Conservation (phyloP, 2,888 invertebrate species). For the Salticus scenicus region DNA sequence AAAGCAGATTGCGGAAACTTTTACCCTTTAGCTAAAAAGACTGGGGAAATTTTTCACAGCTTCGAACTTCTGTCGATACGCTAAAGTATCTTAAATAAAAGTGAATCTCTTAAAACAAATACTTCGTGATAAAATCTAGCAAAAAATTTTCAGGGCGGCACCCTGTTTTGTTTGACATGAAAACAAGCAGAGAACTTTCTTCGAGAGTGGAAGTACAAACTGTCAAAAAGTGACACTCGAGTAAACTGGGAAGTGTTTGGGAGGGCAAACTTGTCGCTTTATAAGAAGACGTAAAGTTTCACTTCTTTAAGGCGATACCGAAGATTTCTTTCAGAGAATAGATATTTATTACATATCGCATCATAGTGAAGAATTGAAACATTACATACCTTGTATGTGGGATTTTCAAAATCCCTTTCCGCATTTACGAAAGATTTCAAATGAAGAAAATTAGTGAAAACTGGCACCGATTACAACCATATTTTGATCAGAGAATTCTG, state of each 20-base stretch:
- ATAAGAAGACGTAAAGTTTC: not conserved
- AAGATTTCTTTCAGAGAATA: not conserved
- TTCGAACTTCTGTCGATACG: conserved; percentile 15
- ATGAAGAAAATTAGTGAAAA: no score
- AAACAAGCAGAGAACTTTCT: conserved; percentile 43
- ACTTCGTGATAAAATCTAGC: not conserved
- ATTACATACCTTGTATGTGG: no score
- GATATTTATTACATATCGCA: not conserved
- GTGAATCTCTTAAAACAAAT: conserved; percentile 38
- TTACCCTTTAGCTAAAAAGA: not conserved
- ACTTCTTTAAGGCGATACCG: not conserved
- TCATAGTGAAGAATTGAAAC: not conserved
- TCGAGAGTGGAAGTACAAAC: conserved; percentile 32
- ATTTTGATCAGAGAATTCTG: no score
- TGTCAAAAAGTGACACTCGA: conserved; percentile 52
- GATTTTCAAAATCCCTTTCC: no score
- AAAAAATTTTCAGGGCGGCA: conserved; percentile 21
- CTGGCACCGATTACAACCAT: no score
- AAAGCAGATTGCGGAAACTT: not conserved
- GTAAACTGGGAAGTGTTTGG: conserved; percentile 30
- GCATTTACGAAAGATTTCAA: no score
- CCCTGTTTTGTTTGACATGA: conserved; percentile 54
- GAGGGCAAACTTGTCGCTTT: conserved; percentile 13
- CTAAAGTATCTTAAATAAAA: conserved; percentile 21
- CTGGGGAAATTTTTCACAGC: not conserved